phyloP scores from a whole-genome alignment of 2,113 vertebrate genomes.

The Macrotis lagotis region DNA sequence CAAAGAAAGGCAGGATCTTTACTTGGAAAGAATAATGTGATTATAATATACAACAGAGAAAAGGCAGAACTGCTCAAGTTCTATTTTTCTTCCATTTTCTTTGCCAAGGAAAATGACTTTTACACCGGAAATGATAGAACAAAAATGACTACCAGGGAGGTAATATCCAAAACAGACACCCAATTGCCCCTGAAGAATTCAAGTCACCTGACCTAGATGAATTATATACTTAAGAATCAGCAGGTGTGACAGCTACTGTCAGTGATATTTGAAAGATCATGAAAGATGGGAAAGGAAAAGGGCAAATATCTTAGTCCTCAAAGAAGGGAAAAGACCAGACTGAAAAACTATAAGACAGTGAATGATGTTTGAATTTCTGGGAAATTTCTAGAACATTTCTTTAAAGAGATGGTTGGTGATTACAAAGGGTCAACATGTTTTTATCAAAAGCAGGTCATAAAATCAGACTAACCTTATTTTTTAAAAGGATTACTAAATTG shows the following conservation, averaged over 20 bases:
- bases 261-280: not conserved
- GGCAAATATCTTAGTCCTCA: not conserved
- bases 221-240: not conserved
- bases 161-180: not conserved
- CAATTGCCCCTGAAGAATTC: not conserved
- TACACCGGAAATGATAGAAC: not conserved
- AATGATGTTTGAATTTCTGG: not conserved
- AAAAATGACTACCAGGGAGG: not conserved
- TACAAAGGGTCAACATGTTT: not conserved
- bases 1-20: not conserved
- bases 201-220: not conserved
- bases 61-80: not conserved
- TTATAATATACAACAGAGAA: not conserved
- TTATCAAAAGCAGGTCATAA: not conserved
- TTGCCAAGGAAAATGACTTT: not conserved
- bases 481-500: not conserved
- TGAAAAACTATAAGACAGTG: not conserved
- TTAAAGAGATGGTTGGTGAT: not conserved
- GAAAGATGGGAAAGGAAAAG: not conserved
- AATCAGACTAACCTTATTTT: not conserved
- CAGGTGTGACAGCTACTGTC: not conserved
- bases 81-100: not conserved
- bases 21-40: not conserved
- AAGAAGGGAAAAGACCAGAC: not conserved
- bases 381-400: not conserved